phyloP scores from a whole-genome alignment of 2,888 invertebrate species.

The Peribatodes rhomboidaria region DNA sequence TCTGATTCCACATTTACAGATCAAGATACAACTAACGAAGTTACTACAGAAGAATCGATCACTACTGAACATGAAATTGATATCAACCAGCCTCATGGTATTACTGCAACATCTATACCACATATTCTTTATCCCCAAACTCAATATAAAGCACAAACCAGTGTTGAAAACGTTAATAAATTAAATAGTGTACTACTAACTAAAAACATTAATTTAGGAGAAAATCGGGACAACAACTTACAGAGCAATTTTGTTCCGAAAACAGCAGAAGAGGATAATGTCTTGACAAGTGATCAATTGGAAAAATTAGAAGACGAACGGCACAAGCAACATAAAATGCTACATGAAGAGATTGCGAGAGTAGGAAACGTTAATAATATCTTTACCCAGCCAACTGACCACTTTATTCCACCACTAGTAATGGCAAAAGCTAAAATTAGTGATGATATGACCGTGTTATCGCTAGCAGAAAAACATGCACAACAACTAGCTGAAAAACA shows the following conservation, averaged over 20 bases:
- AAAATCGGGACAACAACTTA: slow-evolving; percentile 64
- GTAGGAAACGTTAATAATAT: slow-evolving; percentile 79
- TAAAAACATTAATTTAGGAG: slow-evolving; percentile 62
- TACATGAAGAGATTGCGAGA: slow-evolving; percentile 78
- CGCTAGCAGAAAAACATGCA: slow-evolving; percentile 80
- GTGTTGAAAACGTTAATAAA: slow-evolving; percentile 47
- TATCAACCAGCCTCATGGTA: slow-evolving; percentile 56
- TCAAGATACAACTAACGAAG: slow-evolving; percentile 65
- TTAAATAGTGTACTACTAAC: slow-evolving; percentile 53
- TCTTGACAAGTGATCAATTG: slow-evolving; percentile 63
- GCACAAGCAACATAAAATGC: slow-evolving; percentile 75
- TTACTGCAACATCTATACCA: slow-evolving; percentile 52
- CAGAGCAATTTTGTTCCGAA: slow-evolving; percentile 75
- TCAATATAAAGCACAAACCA: slow-evolving; percentile 42
- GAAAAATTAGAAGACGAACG: slow-evolving; percentile 75
- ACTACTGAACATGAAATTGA: slow-evolving; percentile 68
- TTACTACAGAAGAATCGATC: slow-evolving; percentile 62
- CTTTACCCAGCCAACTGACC: slow-evolving; percentile 82
- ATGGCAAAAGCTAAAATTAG: slow-evolving; percentile 84
- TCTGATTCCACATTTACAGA: slow-evolving; percentile 62
- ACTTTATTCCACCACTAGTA: slow-evolving; percentile 82
- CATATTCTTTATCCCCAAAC: slow-evolving; percentile 45
- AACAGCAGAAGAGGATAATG: slow-evolving; percentile 60
- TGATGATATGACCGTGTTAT: slow-evolving; percentile 82
- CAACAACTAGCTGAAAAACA: slow-evolving; percentile 75